A percentile compares a stretch with the other conserved stretches of the same genome.
These are phyloP conservation scores for Dipus sagitta DNA, from an alignment of 2,797 vertebrate genomes.

Conservation along the genomic window DNA sequence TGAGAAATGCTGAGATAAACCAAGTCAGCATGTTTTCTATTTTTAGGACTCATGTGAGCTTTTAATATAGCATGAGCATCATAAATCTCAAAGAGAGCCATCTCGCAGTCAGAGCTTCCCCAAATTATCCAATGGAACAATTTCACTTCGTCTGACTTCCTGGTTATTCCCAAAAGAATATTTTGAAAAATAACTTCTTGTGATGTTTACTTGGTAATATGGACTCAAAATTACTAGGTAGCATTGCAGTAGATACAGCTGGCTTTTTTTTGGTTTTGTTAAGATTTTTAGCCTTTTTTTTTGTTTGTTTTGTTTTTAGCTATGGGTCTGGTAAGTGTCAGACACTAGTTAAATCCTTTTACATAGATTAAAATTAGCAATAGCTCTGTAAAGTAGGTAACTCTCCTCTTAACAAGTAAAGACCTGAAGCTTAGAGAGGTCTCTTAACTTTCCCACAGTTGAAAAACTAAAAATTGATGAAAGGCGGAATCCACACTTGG, in stretches of 20 bases:
- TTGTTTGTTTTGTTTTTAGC: too few relatives aligned
- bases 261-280: background rate
- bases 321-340: background rate
- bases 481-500: background rate
- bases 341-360: conserved; percentile 26
- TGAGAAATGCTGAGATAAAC: background rate
- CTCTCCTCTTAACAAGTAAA: background rate
- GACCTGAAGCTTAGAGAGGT: background rate
- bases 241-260: background rate
- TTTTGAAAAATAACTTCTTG: conserved; percentile 20
- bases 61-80: background rate
- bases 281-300: background rate
- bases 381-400: background rate
- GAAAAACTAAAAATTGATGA: background rate
- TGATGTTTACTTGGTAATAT: background rate
- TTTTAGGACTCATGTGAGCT: background rate
- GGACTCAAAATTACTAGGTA: background rate
- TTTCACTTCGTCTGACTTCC: background rate
- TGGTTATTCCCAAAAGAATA: background rate
- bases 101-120: too few relatives aligned
- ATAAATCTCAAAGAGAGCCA: background rate
- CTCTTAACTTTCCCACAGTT: background rate
- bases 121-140: background rate
- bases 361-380: background rate
- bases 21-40: background rate